Evolutionary conservation across 2,888 invertebrate genomes (phyloP), one percentile per base, ranked within the genome.

Genomic region (Coleophora deauratella): DNA sequence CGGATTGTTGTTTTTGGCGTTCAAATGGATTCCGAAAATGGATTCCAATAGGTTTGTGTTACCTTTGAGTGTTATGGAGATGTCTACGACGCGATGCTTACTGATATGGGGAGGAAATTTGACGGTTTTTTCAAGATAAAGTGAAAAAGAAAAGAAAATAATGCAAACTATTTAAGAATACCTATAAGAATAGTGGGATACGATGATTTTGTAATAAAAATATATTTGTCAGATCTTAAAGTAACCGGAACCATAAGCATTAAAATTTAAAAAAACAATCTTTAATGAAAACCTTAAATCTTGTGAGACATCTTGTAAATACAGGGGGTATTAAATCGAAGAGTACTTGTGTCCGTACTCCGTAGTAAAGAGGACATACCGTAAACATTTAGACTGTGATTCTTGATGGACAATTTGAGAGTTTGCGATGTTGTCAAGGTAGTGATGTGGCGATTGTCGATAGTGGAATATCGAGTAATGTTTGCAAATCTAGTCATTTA

Each of bases 341-440:
- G 75, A 73, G 77, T 72, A 75, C 74, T 79, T 80, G n/a, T n/a
- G n/a, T n/a, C n/a, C 65, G 62, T 73, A 66, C 70, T 38, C 37
- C 46, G 64, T 58, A 60, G 63, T 66, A 62, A 63, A 65, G 72
- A 55, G 73, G 72, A 76, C 80, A 81, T 81, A 81, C 69, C 72
- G 64, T 59, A 63, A 64, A 58, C 61, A 60, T 59, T 56, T 64
- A 50, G 66, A 69, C 77, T 73, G 72, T 79, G 79, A 79, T 78
- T 74, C 74, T 72, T 81, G 82, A 84, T 82, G 80, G 84, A 79
- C 82, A 79, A 74, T 84, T 82, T 76, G 78, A 72, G 81, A 78
- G 72, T 75, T 72, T 66, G 61, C 65, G 64, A 62, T 55, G 64
- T 52, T 58, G 59, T 55, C 54, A 54, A 6, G 21, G 21, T 21